phyloP scores from a whole-genome alignment of 2,113 vertebrate species.

The Stigmatopora nigra region DNA sequence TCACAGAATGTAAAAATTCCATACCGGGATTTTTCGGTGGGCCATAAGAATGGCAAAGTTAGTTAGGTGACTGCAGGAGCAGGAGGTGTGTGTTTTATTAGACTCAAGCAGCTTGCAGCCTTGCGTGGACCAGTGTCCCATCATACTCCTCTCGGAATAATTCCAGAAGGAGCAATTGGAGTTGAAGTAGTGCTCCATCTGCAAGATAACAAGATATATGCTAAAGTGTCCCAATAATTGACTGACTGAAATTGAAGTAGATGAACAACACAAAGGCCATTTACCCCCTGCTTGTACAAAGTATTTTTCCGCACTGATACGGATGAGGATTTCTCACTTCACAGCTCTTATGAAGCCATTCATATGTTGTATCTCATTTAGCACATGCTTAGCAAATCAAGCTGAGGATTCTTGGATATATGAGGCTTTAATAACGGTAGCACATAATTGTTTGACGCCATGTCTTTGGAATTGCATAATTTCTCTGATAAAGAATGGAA shows the following conservation, averaged over 20 bases:
- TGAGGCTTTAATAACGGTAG: slow-evolving; percentile 65
- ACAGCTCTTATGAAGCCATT: slow-evolving; percentile 58
- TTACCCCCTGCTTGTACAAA: slow-evolving; percentile 63
- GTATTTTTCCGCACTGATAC: slow-evolving; percentile 51
- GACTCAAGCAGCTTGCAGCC: slow-evolving; percentile 95
- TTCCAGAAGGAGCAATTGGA: slow-evolving; percentile 99
- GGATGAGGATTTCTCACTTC: slow-evolving; percentile 57
- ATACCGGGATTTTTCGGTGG: slow-evolving; percentile 84
- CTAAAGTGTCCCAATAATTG: slow-evolving; percentile 69
- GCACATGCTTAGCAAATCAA: slow-evolving; percentile 62
- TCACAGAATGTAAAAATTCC: slow-evolving; percentile 26
- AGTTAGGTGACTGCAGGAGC: slow-evolving; percentile 94
- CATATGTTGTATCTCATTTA: slow-evolving; percentile 65
- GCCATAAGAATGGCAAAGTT: slow-evolving; percentile 99
- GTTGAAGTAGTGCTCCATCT: slow-evolving; percentile 98
- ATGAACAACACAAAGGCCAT: slow-evolving; percentile 64
- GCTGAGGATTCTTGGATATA: slow-evolving; percentile 55
- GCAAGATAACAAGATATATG: slow-evolving; percentile 67
- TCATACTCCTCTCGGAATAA: slow-evolving; percentile 99
- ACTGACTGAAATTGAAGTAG: slow-evolving; percentile 63
- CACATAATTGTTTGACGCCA: slow-evolving; percentile 70
- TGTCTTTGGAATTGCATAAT: slow-evolving; percentile 70
- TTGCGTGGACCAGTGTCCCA: slow-evolving; percentile 98
- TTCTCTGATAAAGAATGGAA: slow-evolving; percentile 69
- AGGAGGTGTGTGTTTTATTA: slow-evolving; percentile 93